Evolutionary conservation across 2,113 vertebrate species (phyloP), one percentile per base, ranked within the genome.

Genomic region (Scortum barcoo): DNA sequence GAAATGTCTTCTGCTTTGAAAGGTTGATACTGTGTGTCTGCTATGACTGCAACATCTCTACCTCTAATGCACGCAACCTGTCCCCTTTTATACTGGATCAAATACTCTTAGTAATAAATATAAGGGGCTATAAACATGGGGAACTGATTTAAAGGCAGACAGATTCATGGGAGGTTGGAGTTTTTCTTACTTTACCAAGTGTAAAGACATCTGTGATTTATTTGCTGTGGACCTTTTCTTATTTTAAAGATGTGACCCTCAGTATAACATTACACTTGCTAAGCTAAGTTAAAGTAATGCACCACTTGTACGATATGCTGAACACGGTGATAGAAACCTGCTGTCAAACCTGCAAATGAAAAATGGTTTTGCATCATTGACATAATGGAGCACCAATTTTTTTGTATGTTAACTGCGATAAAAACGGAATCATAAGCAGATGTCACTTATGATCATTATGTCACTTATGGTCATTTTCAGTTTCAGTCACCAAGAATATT

Each of bases 101-200:
- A 66, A 42, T 76, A 38, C 3, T 9, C 40, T 50, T 20, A 38
- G 30, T 75, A 40, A 63, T 75, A 30, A 28, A 44, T 74, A 28
- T 24, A 40, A 63, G 63, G 58, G 40, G 22, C 46, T 22, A n/a
- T 76, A 66, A 76, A 76, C 10, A 44, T 4, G 4, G 38, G 30
- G 10, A 24, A 42, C 50, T 44, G 62, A 56, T 46, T 28, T 56
- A 56, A 42, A 44, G 3, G n/a, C 63, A 67, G 42, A 67, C 42
- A 28, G 40, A 26, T 46, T 66, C 14, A 46, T 46, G 40, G 44
- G 8, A 19, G 24, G 40, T 66, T 3, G 0, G 62, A 46, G 40
- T 46, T 66, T 40, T 40, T 66, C 22, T 65, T 65, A 42, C n/a
- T 44, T 24, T 46, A 36, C 53, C 26, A 11, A 57, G 63, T 58